phyloP scores from a whole-genome alignment of 2,797 vertebrate genomes.

The Chiroxiphia lanceolata region DNA sequence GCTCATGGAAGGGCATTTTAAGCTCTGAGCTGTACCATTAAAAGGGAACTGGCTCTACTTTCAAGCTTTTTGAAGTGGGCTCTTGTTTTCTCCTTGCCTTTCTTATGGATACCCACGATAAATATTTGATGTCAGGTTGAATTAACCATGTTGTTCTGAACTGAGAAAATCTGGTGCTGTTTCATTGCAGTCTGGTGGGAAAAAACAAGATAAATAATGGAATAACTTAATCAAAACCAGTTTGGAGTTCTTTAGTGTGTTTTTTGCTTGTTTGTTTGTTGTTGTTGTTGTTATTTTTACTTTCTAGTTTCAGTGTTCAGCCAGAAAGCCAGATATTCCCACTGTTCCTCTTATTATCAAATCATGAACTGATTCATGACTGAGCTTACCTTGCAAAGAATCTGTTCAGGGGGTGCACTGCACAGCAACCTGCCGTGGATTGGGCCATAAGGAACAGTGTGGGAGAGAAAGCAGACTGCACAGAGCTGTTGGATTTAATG shows the following conservation, averaged over 20 bases:
- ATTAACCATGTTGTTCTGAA: constrained; percentile 28
- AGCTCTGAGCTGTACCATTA: neutral
- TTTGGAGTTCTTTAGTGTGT: neutral
- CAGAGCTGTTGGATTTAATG: neutral
- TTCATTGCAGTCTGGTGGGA: neutral
- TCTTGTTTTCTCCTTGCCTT: constrained; percentile 23
- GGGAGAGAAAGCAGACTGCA: neutral
- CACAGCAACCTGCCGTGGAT: neutral
- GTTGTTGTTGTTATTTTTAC: neutral
- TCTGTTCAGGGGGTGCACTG: neutral
- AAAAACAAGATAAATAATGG: constrained; percentile 50
- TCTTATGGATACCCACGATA: neutral
- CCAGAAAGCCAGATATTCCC: neutral
- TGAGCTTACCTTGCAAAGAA: neutral
- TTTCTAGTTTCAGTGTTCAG: neutral
- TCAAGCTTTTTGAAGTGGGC: neutral
- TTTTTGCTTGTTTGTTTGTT: neutral
- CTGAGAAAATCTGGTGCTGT: constrained; percentile 12
- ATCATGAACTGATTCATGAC: neutral
- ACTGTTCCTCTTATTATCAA: neutral
- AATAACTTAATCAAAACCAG: constrained; percentile 42
- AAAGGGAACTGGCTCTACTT: neutral
- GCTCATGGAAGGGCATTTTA: neutral
- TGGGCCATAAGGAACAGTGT: neutral
- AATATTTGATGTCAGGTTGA: constrained; percentile 53